A percentile compares a stretch with the other conserved stretches of the same genome.
Conservation (phyloP, 2,888 invertebrate genomes). For the Aethes cnicana region DNA sequence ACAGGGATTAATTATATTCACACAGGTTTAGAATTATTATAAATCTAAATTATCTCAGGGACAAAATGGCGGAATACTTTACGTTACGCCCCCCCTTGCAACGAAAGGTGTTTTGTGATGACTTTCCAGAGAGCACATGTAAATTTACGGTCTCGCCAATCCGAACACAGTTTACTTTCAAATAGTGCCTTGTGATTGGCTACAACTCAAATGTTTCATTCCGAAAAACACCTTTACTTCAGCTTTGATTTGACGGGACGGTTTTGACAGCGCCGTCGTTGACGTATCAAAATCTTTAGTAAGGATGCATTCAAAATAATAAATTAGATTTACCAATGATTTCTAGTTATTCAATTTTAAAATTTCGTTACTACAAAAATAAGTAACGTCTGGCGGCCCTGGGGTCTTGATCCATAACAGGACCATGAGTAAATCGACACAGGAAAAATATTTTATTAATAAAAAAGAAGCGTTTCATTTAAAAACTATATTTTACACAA, state of each 20-base stretch:
- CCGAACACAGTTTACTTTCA: background rate
- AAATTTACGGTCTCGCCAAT: slow-evolving; percentile 5
- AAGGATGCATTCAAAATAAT: slow-evolving; percentile 29
- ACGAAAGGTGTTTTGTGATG: slow-evolving; percentile 10
- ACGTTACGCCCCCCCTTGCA: slow-evolving; percentile 72
- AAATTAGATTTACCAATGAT: background rate
- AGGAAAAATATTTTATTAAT: no score
- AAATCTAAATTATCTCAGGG: slow-evolving; percentile 69
- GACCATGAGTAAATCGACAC: no score
- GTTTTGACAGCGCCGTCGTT: slow-evolving; percentile 32
- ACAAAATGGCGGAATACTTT: slow-evolving; percentile 81
- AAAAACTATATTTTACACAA: slow-evolving; percentile 40
- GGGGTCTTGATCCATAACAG: no score
- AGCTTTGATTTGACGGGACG: no score
- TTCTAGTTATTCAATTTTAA: no score
- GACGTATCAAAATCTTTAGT: slow-evolving; percentile 28
- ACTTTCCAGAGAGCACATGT: background rate
- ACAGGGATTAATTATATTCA: slow-evolving; percentile 69
- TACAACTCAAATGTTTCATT: background rate
- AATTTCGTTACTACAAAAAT: no score
- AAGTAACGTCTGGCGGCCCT: no score
- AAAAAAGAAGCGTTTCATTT: no score
- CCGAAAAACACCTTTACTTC: background rate
- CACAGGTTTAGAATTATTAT: slow-evolving; percentile 63
- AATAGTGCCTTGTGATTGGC: slow-evolving; percentile 10